phyloP scores from a whole-genome alignment of 1,140 invertebrate species.

The Prorops nasuta region DNA sequence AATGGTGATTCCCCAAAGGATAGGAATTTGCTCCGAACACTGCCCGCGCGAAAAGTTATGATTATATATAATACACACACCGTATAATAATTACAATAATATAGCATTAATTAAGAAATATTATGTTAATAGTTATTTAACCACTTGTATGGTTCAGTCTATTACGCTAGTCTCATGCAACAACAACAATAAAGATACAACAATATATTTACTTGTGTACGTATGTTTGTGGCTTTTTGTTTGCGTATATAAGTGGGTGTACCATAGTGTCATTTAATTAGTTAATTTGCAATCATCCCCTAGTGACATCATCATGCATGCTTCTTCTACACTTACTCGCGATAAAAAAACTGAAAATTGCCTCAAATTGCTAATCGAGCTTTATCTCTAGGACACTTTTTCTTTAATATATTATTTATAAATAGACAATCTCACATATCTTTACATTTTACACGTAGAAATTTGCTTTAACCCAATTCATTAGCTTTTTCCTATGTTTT shows the following conservation, averaged over 20 bases:
- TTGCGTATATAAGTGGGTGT: no score
- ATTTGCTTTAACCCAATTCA: constrained; percentile 23
- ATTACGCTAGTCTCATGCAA: constrained; percentile 53
- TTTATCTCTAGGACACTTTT: constrained; percentile 13
- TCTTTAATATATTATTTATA: constrained; percentile 33
- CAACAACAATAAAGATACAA: constrained; percentile 54
- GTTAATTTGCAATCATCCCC: constrained; percentile 20
- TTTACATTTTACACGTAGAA: constrained; percentile 22
- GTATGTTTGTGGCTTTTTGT: no score
- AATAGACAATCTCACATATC: constrained; percentile 34
- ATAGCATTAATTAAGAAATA: constrained; percentile 49
- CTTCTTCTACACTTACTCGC: constrained; percentile 10
- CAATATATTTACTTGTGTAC: constrained; percentile 46
- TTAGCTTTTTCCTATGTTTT: no score
- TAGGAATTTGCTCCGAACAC: constrained; percentile 36
- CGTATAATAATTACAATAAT: constrained; percentile 49
- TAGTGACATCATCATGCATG: constrained; percentile 21
- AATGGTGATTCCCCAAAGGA: constrained; percentile 33
- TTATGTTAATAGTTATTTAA: constrained; percentile 51
- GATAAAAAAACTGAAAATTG: constrained; percentile 36
- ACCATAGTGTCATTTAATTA: constrained; percentile 21
- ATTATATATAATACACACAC: constrained; percentile 51
- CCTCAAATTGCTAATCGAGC: constrained; percentile 21
- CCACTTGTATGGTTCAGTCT: constrained; percentile 50
- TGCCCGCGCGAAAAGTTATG: constrained; percentile 45